Conservation (phyloP, 2,797 vertebrate species). For the Coranthus polyacanthus region DNA sequence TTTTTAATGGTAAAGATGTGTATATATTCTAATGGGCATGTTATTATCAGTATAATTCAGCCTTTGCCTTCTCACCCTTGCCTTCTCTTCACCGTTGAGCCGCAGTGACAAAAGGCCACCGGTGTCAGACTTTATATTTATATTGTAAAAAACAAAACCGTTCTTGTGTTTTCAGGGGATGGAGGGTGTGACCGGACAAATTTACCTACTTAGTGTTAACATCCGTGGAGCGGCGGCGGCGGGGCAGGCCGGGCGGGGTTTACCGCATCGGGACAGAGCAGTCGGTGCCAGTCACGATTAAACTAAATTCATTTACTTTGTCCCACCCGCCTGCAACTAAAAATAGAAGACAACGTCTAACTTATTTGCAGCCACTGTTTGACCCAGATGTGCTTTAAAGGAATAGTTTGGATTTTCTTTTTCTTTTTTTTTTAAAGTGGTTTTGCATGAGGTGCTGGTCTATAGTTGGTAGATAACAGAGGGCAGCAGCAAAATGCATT, state of each 20-base stretch:
- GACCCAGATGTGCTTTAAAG: constrained; percentile 19
- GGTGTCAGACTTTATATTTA: constrained; percentile 72
- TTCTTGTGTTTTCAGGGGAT: constrained; percentile 53
- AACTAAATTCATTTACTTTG: constrained; percentile 6
- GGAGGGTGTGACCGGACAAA: constrained; percentile 5
- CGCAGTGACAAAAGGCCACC: constrained; percentile 48
- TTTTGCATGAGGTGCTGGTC: too few relatives aligned
- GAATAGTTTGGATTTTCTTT: too few relatives aligned
- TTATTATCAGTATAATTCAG: constrained; percentile 67
- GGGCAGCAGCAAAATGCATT: too few relatives aligned
- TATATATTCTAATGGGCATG: constrained; percentile 76
- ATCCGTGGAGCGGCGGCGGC: not conserved
- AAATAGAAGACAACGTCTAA: not conserved
- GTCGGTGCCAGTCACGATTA: constrained; percentile 1
- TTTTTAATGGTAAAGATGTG: constrained; percentile 81
- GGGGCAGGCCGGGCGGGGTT: constrained; percentile 30
- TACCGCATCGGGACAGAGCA: not conserved
- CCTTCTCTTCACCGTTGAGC: constrained; percentile 67
- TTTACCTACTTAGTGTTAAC: constrained; percentile 22
- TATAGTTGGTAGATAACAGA: too few relatives aligned
- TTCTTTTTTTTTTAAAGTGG: too few relatives aligned
- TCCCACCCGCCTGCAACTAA: too few relatives aligned
- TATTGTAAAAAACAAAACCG: constrained; percentile 46
- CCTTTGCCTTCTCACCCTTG: constrained; percentile 73
- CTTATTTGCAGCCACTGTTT: constrained; percentile 5